phyloP scores from a whole-genome alignment of 2,888 invertebrate genomes.

The Bembecia ichneumoniformis region DNA sequence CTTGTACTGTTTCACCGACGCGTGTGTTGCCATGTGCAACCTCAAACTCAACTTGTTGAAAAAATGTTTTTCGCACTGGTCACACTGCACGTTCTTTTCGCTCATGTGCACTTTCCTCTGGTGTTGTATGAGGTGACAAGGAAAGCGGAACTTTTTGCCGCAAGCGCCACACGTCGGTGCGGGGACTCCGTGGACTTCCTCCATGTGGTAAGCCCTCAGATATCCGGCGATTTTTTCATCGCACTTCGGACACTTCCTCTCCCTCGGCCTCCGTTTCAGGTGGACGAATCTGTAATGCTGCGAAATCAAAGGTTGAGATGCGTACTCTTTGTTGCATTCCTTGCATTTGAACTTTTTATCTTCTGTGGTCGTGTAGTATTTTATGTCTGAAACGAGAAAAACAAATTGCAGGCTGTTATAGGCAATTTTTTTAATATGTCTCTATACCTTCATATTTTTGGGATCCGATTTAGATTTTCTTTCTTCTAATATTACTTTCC shows the following conservation, averaged over 20 bases:
- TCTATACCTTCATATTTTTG: too few relatives aligned
- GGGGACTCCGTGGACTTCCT: constrained; percentile 34
- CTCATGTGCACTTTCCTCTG: constrained; percentile 42
- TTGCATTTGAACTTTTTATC: constrained; percentile 27
- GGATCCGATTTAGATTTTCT: too few relatives aligned
- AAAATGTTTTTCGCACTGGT: constrained; percentile 61
- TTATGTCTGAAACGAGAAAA: neutral
- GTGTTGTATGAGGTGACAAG: constrained; percentile 30
- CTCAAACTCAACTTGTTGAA: constrained; percentile 26
- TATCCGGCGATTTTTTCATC: constrained; percentile 27
- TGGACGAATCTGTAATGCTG: constrained; percentile 44
- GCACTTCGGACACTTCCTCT: constrained; percentile 35
- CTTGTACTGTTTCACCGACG: constrained; percentile 21
- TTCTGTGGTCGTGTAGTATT: constrained; percentile 22
- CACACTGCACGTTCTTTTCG: constrained; percentile 45
- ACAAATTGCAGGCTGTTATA: too few relatives aligned
- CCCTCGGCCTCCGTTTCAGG: constrained; percentile 27
- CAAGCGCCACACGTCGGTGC: constrained; percentile 41
- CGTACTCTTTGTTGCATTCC: constrained; percentile 26
- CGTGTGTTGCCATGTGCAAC: constrained; percentile 23
- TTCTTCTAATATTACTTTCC: too few relatives aligned
- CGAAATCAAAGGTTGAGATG: constrained; percentile 31
- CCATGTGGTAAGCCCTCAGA: constrained; percentile 33
- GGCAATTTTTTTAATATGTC: too few relatives aligned
- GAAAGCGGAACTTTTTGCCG: constrained; percentile 36